Conservation (phyloP, 2,888 invertebrate species). For the Busseola fusca region DNA sequence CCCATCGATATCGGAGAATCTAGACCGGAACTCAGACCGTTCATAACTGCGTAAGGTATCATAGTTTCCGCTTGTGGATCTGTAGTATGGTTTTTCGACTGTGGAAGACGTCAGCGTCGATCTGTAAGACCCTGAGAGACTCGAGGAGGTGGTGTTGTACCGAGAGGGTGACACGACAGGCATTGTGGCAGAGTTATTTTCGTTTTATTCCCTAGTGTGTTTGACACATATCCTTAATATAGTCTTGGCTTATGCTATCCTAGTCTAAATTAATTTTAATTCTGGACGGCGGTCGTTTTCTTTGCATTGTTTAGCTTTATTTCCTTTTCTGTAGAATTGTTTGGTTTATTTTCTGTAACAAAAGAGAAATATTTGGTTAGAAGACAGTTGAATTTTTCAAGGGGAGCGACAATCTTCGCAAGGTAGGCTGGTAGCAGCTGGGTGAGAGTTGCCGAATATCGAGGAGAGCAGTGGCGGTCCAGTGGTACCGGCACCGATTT, state of each 20-base stretch:
- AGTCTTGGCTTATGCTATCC: slow-evolving; percentile 47
- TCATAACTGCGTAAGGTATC: slow-evolving; percentile 75
- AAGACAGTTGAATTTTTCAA: neutral
- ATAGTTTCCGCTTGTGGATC: slow-evolving; percentile 82
- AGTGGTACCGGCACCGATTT: no score
- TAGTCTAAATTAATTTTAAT: slow-evolving; percentile 69
- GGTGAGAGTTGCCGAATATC: neutral
- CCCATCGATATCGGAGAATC: slow-evolving; percentile 82
- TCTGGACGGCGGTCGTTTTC: slow-evolving; percentile 79
- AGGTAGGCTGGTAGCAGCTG: neutral
- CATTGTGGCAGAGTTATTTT: slow-evolving; percentile 75
- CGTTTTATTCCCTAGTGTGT: slow-evolving; percentile 21
- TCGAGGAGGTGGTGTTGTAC: slow-evolving; percentile 80
- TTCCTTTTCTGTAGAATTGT: slow-evolving; percentile 35
- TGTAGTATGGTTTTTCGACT: slow-evolving; percentile 88
- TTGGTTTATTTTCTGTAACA: slow-evolving; percentile 73
- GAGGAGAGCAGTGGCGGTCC: neutral
- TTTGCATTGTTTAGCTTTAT: slow-evolving; percentile 75
- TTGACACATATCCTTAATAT: slow-evolving; percentile 58
- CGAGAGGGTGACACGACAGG: slow-evolving; percentile 90
- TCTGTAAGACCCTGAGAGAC: slow-evolving; percentile 85
- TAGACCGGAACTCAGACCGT: slow-evolving; percentile 77
- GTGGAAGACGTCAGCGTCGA: slow-evolving; percentile 84
- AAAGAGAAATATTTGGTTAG: slow-evolving; percentile 45
- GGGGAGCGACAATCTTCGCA: neutral